phyloP scores from a whole-genome alignment of 2,797 vertebrate species.

The Gymnoscopelus microlampas region DNA sequence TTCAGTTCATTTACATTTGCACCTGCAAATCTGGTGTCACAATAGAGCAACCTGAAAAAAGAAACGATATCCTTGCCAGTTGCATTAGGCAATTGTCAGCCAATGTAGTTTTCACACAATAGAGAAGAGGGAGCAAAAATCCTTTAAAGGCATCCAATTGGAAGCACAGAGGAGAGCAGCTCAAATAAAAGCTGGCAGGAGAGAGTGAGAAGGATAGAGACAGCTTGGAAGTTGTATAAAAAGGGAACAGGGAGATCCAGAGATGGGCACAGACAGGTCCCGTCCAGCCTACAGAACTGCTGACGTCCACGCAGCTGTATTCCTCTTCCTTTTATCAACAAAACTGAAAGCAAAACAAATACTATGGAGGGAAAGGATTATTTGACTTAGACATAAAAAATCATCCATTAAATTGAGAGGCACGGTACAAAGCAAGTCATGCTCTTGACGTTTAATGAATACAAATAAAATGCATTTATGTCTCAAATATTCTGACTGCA shows the following conservation, averaged over 20 bases:
- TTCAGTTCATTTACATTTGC: conserved; percentile 64
- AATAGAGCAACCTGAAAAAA: conserved; percentile 71
- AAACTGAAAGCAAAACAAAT: conserved; percentile 65
- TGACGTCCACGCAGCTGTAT: conserved; percentile 55
- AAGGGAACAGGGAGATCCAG: conserved; percentile 48
- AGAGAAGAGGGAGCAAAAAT: conserved; percentile 37
- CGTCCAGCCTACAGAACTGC: conserved; percentile 23
- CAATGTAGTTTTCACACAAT: conserved; percentile 65
- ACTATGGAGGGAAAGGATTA: conserved; percentile 50
- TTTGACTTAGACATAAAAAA: conserved; percentile 60
- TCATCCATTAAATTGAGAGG: conserved; percentile 68
- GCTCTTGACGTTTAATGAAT: conserved; percentile 17
- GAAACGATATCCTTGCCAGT: conserved; percentile 49
- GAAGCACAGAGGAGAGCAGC: conserved; percentile 62
- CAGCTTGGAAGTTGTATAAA: conserved; percentile 54
- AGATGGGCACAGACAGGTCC: conserved; percentile 63
- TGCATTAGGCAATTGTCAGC: conserved; percentile 69
- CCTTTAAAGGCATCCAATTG: conserved; percentile 61
- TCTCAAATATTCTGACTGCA: too few species aligned
- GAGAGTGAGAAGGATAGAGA: conserved; percentile 54
- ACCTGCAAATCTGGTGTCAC: conserved; percentile 71
- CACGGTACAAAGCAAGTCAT: conserved; percentile 52
- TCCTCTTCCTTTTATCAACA: conserved; percentile 64
- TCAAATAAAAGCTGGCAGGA: conserved; percentile 56
- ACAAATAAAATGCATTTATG: too few species aligned